These are phyloP conservation scores for Cataglyphis rosenhaueri DNA, from an alignment of 2,888 invertebrate genomes.

Conservation along the genomic window DNA sequence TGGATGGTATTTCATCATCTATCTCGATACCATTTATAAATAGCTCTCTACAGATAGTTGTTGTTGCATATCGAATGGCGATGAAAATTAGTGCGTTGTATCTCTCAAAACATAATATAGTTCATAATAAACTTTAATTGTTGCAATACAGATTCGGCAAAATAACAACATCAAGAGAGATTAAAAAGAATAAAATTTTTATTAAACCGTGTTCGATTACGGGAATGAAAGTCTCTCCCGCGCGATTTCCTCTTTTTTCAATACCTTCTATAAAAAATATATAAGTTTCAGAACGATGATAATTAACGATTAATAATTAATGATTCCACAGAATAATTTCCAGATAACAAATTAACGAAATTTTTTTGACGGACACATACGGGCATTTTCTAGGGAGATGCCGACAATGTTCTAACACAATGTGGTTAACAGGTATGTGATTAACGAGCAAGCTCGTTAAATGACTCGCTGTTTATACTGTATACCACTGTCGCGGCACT, in stretches of 20 bases:
- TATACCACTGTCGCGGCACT: constrained; percentile 52
- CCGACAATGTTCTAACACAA: constrained; percentile 50
- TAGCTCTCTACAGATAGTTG: constrained; percentile 49
- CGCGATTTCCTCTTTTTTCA: background rate
- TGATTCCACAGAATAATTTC: constrained; percentile 38
- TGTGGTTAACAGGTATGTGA: constrained; percentile 66
- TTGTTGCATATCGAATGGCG: constrained; percentile 64
- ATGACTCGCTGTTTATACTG: constrained; percentile 63
- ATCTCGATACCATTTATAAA: constrained; percentile 3
- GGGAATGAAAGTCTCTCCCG: background rate
- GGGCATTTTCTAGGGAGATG: constrained; percentile 45
- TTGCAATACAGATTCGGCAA: background rate
- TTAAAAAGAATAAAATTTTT: constrained; percentile 18
- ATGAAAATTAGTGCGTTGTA: constrained; percentile 62
- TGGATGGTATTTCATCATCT: constrained; percentile 25
- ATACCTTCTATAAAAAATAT: background rate
- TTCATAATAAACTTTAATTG: constrained; percentile 19
- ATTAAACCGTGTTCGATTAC: background rate
- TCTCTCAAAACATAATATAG: constrained; percentile 31
- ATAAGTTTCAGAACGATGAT: background rate
- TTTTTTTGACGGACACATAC: constrained; percentile 42
- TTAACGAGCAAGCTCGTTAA: constrained; percentile 67
- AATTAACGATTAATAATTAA: constrained; percentile 24
- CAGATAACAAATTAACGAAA: constrained; percentile 44
- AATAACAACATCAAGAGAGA: background rate